These are phyloP conservation scores for Lasioglossum morio DNA, from an alignment of 2,888 invertebrate species.

Conservation along the genomic window DNA sequence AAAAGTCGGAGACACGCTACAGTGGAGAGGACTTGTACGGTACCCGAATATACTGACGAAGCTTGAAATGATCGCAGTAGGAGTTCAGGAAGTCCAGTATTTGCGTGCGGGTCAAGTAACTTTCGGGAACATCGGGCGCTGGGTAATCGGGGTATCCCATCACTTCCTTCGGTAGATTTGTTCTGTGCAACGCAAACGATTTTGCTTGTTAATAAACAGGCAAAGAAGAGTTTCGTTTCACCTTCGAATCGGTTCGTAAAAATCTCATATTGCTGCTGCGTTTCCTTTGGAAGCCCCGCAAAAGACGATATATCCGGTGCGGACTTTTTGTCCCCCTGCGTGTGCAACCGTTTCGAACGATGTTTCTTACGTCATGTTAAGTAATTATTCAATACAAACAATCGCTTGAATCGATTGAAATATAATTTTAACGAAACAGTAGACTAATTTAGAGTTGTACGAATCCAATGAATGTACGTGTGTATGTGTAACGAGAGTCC, in stretches of 20 bases:
- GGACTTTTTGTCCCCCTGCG: not conserved
- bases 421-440: not conserved
- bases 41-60: conserved; percentile 89
- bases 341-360: not conserved
- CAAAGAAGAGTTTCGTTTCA: not conserved
- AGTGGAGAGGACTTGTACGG: conserved; percentile 44
- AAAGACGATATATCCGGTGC: not conserved
- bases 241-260: not conserved
- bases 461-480: not conserved
- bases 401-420: not conserved
- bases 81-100: conserved; percentile 90
- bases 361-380: not conserved
- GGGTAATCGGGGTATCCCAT: conserved; percentile 96
- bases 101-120: conserved; percentile 90
- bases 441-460: not conserved
- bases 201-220: not conserved
- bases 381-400: not conserved
- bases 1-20: not conserved
- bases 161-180: conserved; percentile 96
- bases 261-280: not conserved
- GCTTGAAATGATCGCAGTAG: conserved; percentile 89
- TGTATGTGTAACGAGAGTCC: not conserved
- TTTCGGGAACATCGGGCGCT: conserved; percentile 89
- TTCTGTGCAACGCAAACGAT: conserved; percentile 86
- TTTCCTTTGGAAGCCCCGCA: not conserved